Conservation (phyloP, 2,888 invertebrate species). For the Luperina testacea region DNA sequence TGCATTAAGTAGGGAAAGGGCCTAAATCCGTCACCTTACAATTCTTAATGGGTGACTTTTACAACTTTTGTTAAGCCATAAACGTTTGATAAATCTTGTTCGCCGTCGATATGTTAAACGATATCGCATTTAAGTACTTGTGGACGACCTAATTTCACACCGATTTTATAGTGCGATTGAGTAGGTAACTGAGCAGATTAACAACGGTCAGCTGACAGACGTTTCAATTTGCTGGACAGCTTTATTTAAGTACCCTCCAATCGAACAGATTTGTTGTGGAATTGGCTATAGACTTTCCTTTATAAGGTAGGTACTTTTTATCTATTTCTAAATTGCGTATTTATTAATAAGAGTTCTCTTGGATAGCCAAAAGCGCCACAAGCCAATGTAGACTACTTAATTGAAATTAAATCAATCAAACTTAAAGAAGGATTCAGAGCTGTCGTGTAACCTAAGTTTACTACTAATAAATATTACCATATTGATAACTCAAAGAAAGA, state of each 20-base stretch:
- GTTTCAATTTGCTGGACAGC: constrained; percentile 44
- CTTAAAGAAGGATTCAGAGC: background rate
- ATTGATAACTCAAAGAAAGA: constrained; percentile 49
- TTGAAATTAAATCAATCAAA: constrained; percentile 8
- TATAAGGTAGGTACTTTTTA: background rate
- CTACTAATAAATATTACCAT: constrained; percentile 44
- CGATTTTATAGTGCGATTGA: constrained; percentile 42
- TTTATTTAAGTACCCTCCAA: constrained; percentile 36
- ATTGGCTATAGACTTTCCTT: constrained; percentile 22
- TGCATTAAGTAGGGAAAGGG: constrained; percentile 44
- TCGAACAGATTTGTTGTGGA: constrained; percentile 11
- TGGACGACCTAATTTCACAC: constrained; percentile 47
- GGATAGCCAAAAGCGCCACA: background rate
- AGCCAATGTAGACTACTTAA: background rate
- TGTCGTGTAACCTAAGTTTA: constrained; percentile 34
- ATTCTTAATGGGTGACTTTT: constrained; percentile 42
- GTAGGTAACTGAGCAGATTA: constrained; percentile 33
- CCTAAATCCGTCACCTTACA: constrained; percentile 35
- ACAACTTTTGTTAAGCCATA: constrained; percentile 42
- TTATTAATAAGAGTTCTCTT: background rate
- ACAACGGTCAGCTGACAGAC: constrained; percentile 15
- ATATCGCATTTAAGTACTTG: constrained; percentile 37
- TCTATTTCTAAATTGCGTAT: constrained; percentile 5
- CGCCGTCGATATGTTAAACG: constrained; percentile 31
- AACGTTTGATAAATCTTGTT: constrained; percentile 43